Base-by-base conservation (phyloP, 2,888 invertebrate species). In the Theodoxus fluviatilis region DNA sequence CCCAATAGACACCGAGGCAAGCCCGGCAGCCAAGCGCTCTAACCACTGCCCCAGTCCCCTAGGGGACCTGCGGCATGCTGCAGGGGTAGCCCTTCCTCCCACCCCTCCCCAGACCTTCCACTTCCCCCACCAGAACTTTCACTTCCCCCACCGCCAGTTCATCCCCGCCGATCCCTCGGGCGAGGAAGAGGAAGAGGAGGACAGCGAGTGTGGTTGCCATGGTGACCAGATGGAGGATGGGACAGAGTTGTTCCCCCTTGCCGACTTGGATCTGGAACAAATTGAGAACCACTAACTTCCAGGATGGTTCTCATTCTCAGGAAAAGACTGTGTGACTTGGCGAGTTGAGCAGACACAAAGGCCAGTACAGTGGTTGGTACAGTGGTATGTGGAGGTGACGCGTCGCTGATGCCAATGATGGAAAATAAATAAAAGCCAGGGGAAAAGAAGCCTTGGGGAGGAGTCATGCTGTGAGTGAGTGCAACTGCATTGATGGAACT, bases 211-310 rank as follows among this genome's bases (percentile, higher is more conserved):
- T 72, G 70, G 65, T 65, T 76, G 74, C 40, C 75, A 73, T 68
- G 70, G 71, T 40, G 67, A 70, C 47, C 37, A 22, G 31, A 35
- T 66, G 12, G 75, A 76, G 3, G 74, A 74, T 4, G 74, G 75
- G 12, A 75, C 75, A 25, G 81, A 78, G 63, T 74, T 84, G 71
- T 84, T 84, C 74, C 78, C 79, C 12, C 74, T 83, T 66, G 77
- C 74, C 25, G 82, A 82, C 68, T 76, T 82, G 64, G 83, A 85
- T 78, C 73, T 85, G 35, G 83, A 84, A 68, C 81, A 84, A 74
- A 85, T 85, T 70, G 85, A 85, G 74, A 84, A 78, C 68, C 80
- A 83, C 73, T 84, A 74, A 78, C 37, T 57, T 12, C 31, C 35
- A 61, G 31, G 61, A 9, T 43, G 9, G 43, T 43, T n/a, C n/a